Conservation (phyloP, 1,140 invertebrate genomes). For the Drosophila athabasca region DNA sequence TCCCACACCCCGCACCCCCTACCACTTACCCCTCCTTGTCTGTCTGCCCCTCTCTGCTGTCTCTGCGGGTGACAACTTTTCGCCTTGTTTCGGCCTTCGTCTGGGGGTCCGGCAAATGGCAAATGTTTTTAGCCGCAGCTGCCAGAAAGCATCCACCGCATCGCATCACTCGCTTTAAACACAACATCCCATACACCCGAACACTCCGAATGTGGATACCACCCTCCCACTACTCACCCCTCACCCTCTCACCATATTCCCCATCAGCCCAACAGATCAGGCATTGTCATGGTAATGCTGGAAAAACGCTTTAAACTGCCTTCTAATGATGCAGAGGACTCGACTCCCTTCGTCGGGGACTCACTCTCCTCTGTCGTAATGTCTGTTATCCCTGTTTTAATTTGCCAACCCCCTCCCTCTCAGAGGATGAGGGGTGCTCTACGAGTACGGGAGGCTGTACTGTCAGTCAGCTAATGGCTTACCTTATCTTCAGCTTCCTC, state of each 20-base stretch:
- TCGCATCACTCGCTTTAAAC: too few species aligned
- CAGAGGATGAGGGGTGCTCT: too few species aligned
- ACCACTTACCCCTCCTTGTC: too few species aligned
- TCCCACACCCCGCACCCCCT: background rate
- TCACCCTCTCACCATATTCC: too few species aligned
- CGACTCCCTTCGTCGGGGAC: constrained; percentile 16
- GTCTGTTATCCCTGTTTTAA: constrained; percentile 49
- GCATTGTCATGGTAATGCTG: constrained; percentile 53
- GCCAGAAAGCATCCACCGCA: constrained; percentile 12
- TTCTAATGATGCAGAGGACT: constrained; percentile 46
- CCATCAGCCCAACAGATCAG: too few species aligned
- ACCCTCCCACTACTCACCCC: too few species aligned
- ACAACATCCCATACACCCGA: background rate
- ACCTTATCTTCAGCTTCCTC: constrained; percentile 97
- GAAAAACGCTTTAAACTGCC: constrained; percentile 59
- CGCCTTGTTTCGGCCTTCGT: constrained; percentile 6
- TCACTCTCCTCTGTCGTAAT: constrained; percentile 3
- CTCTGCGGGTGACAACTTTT: constrained; percentile 49
- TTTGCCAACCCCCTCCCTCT: background rate
- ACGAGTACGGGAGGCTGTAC: background rate
- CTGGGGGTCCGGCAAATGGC: constrained; percentile 18
- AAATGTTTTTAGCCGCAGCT: constrained; percentile 51
- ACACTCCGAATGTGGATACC: background rate
- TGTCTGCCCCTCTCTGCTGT: background rate
- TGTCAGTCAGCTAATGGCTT: constrained; percentile 83